phyloP scores from a whole-genome alignment of 2,888 invertebrate species.

The Rhagonycha lutea region DNA sequence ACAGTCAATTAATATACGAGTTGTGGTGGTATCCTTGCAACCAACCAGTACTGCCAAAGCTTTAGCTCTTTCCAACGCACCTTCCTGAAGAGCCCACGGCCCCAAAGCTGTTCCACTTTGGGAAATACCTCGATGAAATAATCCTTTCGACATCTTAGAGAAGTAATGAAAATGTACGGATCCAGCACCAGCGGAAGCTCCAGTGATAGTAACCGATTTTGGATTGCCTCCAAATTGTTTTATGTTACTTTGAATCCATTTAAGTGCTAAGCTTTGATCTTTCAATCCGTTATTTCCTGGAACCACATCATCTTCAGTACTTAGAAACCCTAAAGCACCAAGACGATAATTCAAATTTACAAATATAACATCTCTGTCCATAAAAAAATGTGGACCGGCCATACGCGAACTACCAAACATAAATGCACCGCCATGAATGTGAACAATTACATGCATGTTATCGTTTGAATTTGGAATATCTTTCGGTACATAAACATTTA shows the following conservation, averaged over 20 bases:
- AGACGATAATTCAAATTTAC: slow-evolving; percentile 49
- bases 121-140: slow-evolving; percentile 66
- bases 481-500: slow-evolving; percentile 19
- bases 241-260: background rate
- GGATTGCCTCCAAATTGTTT: slow-evolving; percentile 23
- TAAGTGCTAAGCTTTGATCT: slow-evolving; percentile 48
- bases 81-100: slow-evolving; percentile 59
- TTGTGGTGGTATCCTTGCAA: slow-evolving; percentile 58
- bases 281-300: slow-evolving; percentile 52
- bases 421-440: slow-evolving; percentile 57
- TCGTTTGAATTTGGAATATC: slow-evolving; percentile 50
- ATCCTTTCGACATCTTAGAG: slow-evolving; percentile 48
- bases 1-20: slow-evolving; percentile 64
- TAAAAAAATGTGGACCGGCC: slow-evolving; percentile 54
- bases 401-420: slow-evolving; percentile 50
- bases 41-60: slow-evolving; percentile 63
- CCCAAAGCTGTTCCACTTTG: slow-evolving; percentile 70
- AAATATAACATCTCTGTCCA: slow-evolving; percentile 50
- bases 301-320: slow-evolving; percentile 47
- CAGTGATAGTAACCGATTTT: slow-evolving; percentile 47
- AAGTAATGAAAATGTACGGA: slow-evolving; percentile 51
- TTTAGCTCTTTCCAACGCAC: slow-evolving; percentile 63
- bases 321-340: slow-evolving; percentile 47
- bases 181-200: slow-evolving; percentile 48
- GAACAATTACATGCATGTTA: slow-evolving; percentile 53